A percentile compares a stretch with the other conserved stretches of the same genome.
Conservation (phyloP, 1,140 invertebrate genomes). For the Drosophila trapezifrons region DNA sequence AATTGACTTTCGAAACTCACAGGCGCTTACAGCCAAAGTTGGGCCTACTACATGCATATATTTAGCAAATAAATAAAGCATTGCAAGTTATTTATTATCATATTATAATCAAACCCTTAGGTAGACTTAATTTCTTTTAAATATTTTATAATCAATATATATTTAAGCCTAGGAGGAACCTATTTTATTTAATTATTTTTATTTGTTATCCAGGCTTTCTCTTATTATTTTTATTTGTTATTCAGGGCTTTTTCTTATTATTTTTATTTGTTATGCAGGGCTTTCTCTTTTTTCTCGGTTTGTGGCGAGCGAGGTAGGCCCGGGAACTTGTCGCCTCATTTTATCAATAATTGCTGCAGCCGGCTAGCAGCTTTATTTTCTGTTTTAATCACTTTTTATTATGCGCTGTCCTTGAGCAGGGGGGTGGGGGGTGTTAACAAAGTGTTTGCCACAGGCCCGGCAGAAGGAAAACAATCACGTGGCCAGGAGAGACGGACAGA, state of each 20-base stretch:
- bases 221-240: too few species aligned
- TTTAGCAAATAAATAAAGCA: not conserved
- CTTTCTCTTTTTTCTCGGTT: not conserved
- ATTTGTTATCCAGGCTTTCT: too few species aligned
- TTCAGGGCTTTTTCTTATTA: too few species aligned
- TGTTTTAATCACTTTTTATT: conserved; percentile 76
- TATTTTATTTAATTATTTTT: too few species aligned
- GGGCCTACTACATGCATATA: conserved; percentile 3
- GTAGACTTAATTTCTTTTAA: too few species aligned
- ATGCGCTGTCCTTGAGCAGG: conserved; percentile 39
- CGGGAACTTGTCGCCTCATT: conserved; percentile 14
- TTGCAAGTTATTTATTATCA: too few species aligned
- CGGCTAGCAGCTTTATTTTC: conserved; percentile 35
- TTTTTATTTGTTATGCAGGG: too few species aligned
- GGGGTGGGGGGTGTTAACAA: conserved; percentile 30
- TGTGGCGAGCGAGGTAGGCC: conserved; percentile 6
- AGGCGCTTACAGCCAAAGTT: conserved; percentile 8
- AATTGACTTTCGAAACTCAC: conserved; percentile 56
- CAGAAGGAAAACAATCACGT: conserved; percentile 75
- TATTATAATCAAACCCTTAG: too few species aligned
- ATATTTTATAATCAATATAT: too few species aligned
- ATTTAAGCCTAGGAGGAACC: too few species aligned
- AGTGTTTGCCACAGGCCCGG: conserved; percentile 57
- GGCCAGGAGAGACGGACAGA: conserved; percentile 55
- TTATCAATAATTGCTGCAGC: conserved; percentile 35